These are phyloP conservation scores for Carassius auratus DNA, from an alignment of 2,113 vertebrate species.

Conservation along the genomic window DNA sequence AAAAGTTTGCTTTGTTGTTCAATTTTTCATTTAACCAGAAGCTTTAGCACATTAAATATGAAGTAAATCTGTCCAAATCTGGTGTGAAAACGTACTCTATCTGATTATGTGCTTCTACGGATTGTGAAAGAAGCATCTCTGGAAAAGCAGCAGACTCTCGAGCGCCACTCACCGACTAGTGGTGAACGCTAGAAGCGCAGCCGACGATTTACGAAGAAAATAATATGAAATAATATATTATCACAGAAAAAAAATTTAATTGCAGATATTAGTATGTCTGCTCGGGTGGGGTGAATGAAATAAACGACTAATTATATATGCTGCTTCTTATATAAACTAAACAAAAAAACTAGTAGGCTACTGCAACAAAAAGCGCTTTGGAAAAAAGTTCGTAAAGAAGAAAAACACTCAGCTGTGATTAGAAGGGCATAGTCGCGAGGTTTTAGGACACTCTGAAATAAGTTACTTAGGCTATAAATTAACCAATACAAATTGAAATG, in stretches of 20 bases:
- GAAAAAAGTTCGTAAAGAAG: neutral
- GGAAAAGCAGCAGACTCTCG: neutral
- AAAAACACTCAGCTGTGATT: neutral
- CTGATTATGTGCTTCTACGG: neutral
- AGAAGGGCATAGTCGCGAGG: neutral
- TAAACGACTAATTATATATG: neutral
- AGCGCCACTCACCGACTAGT: neutral
- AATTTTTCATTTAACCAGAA: neutral
- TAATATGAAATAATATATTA: neutral
- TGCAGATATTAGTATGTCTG: neutral
- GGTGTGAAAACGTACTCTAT: neutral
- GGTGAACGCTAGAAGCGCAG: neutral
- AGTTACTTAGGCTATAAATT: no score
- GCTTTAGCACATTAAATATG: no score
- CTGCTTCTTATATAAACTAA: neutral
- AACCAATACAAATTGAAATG: neutral
- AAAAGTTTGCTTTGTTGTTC: neutral
- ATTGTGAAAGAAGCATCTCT: neutral
- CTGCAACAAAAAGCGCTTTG: no score
- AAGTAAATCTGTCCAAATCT: neutral
- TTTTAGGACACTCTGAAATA: neutral
- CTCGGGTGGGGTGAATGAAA: neutral
- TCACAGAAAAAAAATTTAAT: no score
- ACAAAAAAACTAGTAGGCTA: neutral
- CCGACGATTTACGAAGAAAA: neutral